Conservation (phyloP, 23 tunicate species). For the Corella eumyota region DNA sequence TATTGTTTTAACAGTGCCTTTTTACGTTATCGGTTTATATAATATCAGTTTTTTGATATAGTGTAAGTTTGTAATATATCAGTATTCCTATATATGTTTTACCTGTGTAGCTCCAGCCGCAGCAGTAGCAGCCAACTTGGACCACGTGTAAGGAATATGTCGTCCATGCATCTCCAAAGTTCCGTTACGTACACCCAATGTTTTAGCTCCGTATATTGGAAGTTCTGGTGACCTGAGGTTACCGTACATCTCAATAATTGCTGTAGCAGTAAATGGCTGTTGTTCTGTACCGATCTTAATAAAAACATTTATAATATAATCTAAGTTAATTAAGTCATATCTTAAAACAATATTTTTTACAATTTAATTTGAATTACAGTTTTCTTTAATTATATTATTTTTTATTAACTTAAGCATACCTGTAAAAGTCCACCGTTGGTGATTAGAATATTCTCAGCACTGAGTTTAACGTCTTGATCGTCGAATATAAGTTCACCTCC, state of each 20-base stretch:
- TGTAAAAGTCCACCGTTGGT: constrained; percentile 60
- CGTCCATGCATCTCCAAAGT: constrained; percentile 80
- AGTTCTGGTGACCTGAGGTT: constrained; percentile 58
- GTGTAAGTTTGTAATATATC: no score
- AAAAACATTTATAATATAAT: no score
- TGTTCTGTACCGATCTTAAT: constrained; percentile 81
- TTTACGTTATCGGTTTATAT: no score
- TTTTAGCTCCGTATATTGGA: constrained; percentile 96
- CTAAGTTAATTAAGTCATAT: no score
- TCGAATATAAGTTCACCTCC: constrained; percentile 87
- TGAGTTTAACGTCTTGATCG: constrained; percentile 23
- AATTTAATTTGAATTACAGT: neutral
- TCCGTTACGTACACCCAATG: constrained; percentile 74
- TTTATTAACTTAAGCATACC: constrained; percentile 15
- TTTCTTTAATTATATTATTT: neutral
- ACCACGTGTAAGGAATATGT: constrained; percentile 55
- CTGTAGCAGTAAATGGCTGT: constrained; percentile 36
- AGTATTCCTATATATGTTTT: no score
- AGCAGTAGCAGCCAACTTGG: constrained; percentile 37
- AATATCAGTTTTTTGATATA: no score
- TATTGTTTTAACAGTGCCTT: no score
- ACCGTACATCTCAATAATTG: constrained; percentile 67
- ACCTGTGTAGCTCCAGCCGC: constrained; percentile 64
- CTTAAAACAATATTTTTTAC: no score
- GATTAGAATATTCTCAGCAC: constrained; percentile 69